Base-by-base conservation (phyloP, 2,797 vertebrate genomes). In the Discoglossus pictus region DNA sequence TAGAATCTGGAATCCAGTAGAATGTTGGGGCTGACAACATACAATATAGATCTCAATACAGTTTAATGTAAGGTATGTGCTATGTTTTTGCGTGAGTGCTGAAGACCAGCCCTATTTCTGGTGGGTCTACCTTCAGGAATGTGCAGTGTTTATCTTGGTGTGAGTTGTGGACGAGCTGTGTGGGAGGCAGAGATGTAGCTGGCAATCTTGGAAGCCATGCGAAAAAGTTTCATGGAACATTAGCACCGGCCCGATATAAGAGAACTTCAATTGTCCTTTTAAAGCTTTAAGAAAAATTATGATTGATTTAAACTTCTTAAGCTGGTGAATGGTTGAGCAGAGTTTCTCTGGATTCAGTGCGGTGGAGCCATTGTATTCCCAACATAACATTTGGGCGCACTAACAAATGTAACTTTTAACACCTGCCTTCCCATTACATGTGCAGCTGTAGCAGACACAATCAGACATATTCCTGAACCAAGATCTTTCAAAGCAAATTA, bases 211-310 rank as follows among this genome's bases (percentile, higher is more conserved):
- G 60, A 71, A 71, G 44, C 68, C 61, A 71, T 50, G 68, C 60
- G 68, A 71, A 59, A 64, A 71, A 48, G 60, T 64, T 60, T 71
- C 68, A 71, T 71, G 68, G 68, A 71, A 71, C 68, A 71, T 71
- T 71, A 71, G 52, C 68, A 64, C 44, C 43, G 44, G 68, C 52
- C 61, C 53, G 53, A 35, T 70, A 71, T 64, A 51, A 64, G 61
- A 51, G 53, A 52, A 50, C 36, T 58, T 64, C 68, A 71, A 64
- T 71, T 71, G 68, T 71, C 68, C 61, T 42, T 59, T 71, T 63
- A 50, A 58, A 71, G 60, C 68, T 71, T 21, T 31, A 71, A 58
- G 38, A 24, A 71, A 71, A 71, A 63, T 64, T 64, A 71, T 71
- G 68, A 71, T 71, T 71, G 61, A 71, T 71, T 64, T 27, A 58